These are phyloP conservation scores for Papilio polyxenes DNA, from an alignment of 1,140 invertebrate species.

Conservation along the genomic window DNA sequence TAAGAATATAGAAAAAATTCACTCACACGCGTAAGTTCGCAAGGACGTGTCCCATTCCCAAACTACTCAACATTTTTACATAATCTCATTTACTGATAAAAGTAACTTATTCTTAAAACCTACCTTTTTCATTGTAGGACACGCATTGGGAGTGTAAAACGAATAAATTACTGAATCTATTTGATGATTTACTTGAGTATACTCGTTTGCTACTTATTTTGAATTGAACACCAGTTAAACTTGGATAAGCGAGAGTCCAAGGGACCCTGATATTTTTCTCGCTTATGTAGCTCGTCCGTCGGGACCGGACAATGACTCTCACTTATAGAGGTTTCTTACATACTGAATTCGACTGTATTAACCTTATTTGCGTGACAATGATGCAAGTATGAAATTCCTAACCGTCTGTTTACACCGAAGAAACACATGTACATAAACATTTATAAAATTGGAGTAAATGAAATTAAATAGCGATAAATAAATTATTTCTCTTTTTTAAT, in stretches of 20 bases:
- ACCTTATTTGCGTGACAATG: no score
- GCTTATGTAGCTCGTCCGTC: no score
- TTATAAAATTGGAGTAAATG: no score
- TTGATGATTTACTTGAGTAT: background rate
- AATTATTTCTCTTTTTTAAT: background rate
- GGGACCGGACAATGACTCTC: no score
- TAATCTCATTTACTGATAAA: slow-evolving; percentile 39
- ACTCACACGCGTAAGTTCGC: slow-evolving; percentile 7
- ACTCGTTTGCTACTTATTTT: background rate
- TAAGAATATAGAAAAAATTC: slow-evolving; percentile 23
- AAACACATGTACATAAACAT: background rate
- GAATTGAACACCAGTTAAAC: background rate
- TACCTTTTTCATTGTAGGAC: slow-evolving; percentile 35
- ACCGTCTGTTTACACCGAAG: no score
- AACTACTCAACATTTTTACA: slow-evolving; percentile 36
- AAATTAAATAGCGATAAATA: no score
- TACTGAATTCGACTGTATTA: no score
- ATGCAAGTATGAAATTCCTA: no score
- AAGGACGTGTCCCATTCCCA: slow-evolving; percentile 28
- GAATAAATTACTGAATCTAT: slow-evolving; percentile 9
- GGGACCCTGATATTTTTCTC: no score
- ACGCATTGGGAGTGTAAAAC: slow-evolving; percentile 7
- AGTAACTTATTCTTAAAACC: slow-evolving; percentile 37
- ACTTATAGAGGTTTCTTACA: no score
- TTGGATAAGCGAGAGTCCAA: no score